Conservation (phyloP, 2,797 vertebrate species). For the Gymnoscopelus microlampas region DNA sequence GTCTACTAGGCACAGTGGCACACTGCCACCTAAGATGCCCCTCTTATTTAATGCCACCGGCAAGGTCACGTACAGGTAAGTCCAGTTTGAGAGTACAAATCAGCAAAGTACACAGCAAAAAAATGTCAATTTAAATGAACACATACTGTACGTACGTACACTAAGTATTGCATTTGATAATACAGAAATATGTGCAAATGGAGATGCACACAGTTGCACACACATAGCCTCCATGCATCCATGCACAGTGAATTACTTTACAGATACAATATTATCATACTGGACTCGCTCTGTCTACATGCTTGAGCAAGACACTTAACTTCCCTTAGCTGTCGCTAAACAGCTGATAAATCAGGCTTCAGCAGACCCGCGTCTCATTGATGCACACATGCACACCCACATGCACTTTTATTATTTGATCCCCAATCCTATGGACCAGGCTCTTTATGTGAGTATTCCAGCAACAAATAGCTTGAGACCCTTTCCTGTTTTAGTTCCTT, state of each 20-base stretch:
- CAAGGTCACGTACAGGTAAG: slow-evolving; percentile 87
- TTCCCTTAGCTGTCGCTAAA: too few species aligned
- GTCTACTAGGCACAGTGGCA: slow-evolving; percentile 84
- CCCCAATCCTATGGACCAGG: background rate
- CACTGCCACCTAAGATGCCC: slow-evolving; percentile 89
- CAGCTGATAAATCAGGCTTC: too few species aligned
- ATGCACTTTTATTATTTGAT: background rate
- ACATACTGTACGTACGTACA: too few species aligned
- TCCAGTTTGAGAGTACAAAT: slow-evolving; percentile 17
- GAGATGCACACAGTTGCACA: too few species aligned
- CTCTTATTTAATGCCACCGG: slow-evolving; percentile 86
- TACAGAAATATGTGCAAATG: background rate
- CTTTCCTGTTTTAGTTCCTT: background rate
- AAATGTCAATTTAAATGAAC: too few species aligned
- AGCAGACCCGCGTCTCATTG: too few species aligned
- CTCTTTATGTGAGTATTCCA: slow-evolving; percentile 40
- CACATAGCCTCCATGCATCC: background rate
- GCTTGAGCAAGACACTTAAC: too few species aligned
- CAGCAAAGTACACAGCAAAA: background rate
- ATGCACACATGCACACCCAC: slow-evolving; percentile 10
- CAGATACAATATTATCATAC: too few species aligned
- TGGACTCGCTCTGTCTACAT: too few species aligned
- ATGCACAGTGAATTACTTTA: too few species aligned
- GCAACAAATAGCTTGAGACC: slow-evolving; percentile 16
- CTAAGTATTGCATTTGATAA: too few species aligned